Percentiles rank a stretch among this genome's conserved stretches.
phyloP scores from a whole-genome alignment of 2,113 vertebrate genomes.

The Anser brachyrhynchus region DNA sequence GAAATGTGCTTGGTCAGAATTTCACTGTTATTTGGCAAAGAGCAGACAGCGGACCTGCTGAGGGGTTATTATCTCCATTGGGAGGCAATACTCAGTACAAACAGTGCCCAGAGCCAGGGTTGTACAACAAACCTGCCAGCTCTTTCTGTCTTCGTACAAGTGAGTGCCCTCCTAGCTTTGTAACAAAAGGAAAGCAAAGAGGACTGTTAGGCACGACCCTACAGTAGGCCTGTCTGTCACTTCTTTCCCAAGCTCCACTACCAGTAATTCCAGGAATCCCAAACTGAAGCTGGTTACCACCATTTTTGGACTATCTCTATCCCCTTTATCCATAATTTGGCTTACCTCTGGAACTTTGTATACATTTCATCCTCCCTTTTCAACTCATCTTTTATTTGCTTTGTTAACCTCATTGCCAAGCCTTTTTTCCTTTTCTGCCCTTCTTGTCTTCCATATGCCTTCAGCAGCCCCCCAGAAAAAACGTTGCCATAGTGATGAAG shows the following conservation, averaged over 20 bases:
- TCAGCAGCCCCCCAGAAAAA: background rate
- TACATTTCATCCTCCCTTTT: background rate
- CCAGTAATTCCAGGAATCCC: background rate
- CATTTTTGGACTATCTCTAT: background rate
- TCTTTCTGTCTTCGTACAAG: background rate
- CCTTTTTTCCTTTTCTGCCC: background rate
- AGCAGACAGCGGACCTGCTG: background rate
- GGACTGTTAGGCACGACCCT: background rate
- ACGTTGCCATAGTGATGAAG: background rate
- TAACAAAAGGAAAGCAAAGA: background rate
- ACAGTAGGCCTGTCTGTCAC: background rate
- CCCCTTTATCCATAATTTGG: background rate
- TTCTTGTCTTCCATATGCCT: background rate
- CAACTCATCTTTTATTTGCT: background rate
- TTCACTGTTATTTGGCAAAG: background rate
- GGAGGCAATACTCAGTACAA: background rate
- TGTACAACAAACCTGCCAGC: background rate
- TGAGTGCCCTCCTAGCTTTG: fast-evolving
- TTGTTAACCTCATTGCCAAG: background rate
- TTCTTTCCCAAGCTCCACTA: background rate
- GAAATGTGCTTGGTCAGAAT: background rate
- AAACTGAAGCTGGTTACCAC: background rate
- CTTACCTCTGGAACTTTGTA: background rate
- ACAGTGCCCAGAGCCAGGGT: fast-evolving
- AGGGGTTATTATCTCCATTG: background rate